These are phyloP conservation scores for Amblyopsis hoosieri DNA, from an alignment of 2,797 vertebrate genomes.

Conservation along the genomic window DNA sequence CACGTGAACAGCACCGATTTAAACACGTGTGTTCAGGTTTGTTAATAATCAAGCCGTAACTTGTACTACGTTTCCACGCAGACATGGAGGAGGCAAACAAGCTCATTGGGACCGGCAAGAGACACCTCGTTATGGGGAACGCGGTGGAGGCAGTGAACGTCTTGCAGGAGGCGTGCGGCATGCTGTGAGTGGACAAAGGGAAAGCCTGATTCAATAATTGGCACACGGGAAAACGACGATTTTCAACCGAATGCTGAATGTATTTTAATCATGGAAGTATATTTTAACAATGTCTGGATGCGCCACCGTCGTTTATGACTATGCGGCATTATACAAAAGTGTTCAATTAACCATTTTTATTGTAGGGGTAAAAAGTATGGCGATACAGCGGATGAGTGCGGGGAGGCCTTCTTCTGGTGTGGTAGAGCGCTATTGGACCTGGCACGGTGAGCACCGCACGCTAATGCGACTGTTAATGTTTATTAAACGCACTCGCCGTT, in stretches of 20 bases:
- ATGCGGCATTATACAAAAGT: not conserved
- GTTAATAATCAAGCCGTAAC: not conserved
- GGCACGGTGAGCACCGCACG: conserved; percentile 78
- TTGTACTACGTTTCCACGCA: not conserved
- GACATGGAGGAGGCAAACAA: conserved; percentile 90
- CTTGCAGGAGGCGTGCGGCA: conserved; percentile 92
- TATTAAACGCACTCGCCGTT: not conserved
- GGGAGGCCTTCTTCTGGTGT: conserved; percentile 94
- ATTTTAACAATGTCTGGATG: too few relatives aligned
- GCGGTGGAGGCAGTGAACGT: conserved; percentile 87
- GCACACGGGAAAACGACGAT: too few relatives aligned
- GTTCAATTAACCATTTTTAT: not conserved
- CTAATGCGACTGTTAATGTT: not conserved
- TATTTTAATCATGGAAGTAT: conserved; percentile 48
- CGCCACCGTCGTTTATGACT: too few relatives aligned
- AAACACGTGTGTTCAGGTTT: not conserved
- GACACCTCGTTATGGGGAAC: conserved; percentile 92
- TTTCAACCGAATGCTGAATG: not conserved
- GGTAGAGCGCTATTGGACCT: conserved; percentile 93
- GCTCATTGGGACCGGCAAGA: conserved; percentile 89
- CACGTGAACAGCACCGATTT: not conserved
- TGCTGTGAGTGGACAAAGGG: conserved; percentile 85
- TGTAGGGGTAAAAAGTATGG: conserved; percentile 89
- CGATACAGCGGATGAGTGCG: conserved; percentile 94
- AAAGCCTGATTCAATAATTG: not conserved